Percentiles rank a stretch among this genome's conserved stretches.
These are phyloP conservation scores for Brachionus angularis DNA, from an alignment of 1,140 invertebrate genomes.

Conservation along the genomic window DNA sequence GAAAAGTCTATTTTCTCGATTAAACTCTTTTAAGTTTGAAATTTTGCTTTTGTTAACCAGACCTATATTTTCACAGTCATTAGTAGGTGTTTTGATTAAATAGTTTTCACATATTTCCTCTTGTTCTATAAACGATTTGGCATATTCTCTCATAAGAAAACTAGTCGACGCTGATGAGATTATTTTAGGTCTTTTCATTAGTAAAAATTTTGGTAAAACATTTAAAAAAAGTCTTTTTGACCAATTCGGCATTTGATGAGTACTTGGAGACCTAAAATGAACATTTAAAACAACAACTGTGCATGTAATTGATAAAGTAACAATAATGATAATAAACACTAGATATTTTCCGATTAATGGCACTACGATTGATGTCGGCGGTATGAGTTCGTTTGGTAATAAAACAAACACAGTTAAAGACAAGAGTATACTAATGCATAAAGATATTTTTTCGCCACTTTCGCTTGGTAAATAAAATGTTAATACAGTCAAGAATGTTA, in stretches of 20 bases:
- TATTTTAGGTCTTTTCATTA: constrained; percentile 52
- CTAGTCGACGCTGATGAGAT: not conserved
- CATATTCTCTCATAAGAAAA: not conserved
- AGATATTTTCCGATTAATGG: constrained; percentile 58
- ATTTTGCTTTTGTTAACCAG: too few relatives aligned
- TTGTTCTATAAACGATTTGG: not conserved
- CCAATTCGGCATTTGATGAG: constrained; percentile 57
- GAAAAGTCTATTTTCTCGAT: not conserved
- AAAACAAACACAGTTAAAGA: constrained; percentile 59
- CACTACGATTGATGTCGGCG: constrained; percentile 56
- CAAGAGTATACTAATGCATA: constrained; percentile 57
- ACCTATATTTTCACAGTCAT: too few relatives aligned
- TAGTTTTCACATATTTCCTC: too few relatives aligned
- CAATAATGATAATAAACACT: constrained; percentile 58
- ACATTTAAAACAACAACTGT: constrained; percentile 57
- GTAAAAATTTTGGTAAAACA: constrained; percentile 54
- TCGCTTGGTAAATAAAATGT: constrained; percentile 59
- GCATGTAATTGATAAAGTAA: constrained; percentile 58
- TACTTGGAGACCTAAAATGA: constrained; percentile 54
- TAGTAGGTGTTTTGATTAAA: too few relatives aligned
- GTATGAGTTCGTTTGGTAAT: constrained; percentile 57
- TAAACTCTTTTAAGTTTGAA: too few relatives aligned
- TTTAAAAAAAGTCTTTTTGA: constrained; percentile 55
- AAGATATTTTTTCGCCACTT: constrained; percentile 57
- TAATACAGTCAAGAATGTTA: constrained; percentile 60